These are phyloP conservation scores for Xylophagus ater DNA, from an alignment of 2,888 invertebrate species.

Conservation along the genomic window DNA sequence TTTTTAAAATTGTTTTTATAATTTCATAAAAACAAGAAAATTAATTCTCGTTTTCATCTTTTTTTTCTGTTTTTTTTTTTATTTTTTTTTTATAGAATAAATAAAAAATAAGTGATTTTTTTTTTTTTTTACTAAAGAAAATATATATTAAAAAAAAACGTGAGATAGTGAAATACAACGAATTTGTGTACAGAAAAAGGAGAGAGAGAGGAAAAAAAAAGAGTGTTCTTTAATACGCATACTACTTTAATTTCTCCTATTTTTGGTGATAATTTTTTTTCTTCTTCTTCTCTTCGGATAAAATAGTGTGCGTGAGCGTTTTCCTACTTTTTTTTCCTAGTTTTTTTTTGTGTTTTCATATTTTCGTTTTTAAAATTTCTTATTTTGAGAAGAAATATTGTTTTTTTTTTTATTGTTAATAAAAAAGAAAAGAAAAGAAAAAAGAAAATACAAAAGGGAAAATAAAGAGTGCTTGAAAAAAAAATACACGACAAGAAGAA, in stretches of 20 bases:
- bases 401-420: slow-evolving; percentile 11
- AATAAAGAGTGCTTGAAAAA: slow-evolving; percentile 7
- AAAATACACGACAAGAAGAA: slow-evolving; percentile 8
- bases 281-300: no score
- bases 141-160: not conserved
- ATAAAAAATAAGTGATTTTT: not conserved
- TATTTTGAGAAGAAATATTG: no score
- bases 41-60: no score
- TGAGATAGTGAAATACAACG: not conserved
- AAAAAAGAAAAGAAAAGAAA: slow-evolving; percentile 4
- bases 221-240: not conserved
- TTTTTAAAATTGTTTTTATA: no score
- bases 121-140: not conserved
- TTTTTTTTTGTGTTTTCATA: no score
- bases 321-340: no score
- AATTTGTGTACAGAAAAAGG: not conserved
- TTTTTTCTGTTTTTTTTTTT: no score
- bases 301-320: no score
- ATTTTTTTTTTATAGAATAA: not conserved
- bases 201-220: not conserved
- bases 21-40: no score
- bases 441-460: slow-evolving; percentile 1
- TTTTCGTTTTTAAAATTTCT: no score
- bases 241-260: not conserved
- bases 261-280: not conserved